Conservation (phyloP, 2,888 invertebrate genomes). For the Sphaeridia pumilis region DNA sequence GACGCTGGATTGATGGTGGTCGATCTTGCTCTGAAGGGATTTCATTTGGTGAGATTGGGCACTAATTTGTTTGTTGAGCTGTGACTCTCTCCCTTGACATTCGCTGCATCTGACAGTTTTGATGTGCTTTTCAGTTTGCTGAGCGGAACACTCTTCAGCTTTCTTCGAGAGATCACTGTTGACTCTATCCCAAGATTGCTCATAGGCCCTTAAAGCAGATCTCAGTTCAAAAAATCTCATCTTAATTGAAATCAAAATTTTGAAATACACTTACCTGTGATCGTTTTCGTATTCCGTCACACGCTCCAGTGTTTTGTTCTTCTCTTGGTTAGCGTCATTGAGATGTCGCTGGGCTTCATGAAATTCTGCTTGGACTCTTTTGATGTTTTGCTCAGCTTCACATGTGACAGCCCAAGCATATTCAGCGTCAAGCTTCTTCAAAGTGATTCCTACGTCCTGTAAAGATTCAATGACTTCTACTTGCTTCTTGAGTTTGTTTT, state of each 20-base stretch:
- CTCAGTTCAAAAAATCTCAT: too few species aligned
- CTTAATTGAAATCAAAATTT: too few species aligned
- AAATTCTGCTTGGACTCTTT: neutral
- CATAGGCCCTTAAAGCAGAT: too few species aligned
- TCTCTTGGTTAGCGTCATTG: neutral
- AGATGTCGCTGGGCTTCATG: neutral
- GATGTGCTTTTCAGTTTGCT: too few species aligned
- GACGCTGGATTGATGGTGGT: neutral
- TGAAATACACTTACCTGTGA: neutral
- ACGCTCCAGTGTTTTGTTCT: conserved; percentile 1
- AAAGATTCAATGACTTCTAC: neutral
- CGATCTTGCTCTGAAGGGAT: neutral
- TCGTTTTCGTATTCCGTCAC: conserved; percentile 1
- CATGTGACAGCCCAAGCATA: conserved; percentile 11
- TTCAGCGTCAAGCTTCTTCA: conserved; percentile 5
- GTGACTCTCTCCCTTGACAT: too few species aligned
- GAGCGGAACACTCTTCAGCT: too few species aligned
- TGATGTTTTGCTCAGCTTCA: conserved; percentile 1
- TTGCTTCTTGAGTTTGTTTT: neutral
- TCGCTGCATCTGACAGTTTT: too few species aligned
- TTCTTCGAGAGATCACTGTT: too few species aligned
- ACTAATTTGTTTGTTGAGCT: too few species aligned
- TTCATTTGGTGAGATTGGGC: too few species aligned
- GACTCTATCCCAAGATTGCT: too few species aligned
- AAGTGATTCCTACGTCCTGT: neutral